Evolutionary conservation across 2,797 vertebrate genomes (phyloP), one percentile per base, ranked within the genome.

Genomic region (Oreochromis grahami): DNA sequence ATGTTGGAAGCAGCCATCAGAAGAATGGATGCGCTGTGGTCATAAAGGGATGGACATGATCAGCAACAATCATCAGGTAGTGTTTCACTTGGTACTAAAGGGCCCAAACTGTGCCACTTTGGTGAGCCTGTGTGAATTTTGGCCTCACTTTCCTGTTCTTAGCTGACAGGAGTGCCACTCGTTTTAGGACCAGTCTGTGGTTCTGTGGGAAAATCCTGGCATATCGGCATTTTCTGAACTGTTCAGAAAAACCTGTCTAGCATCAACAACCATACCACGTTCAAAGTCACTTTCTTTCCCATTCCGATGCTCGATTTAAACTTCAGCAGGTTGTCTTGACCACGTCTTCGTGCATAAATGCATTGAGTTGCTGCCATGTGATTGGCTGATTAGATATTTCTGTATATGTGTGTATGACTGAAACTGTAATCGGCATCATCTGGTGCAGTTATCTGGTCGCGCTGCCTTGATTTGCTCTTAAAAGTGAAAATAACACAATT

Each of bases 381-480:
- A 26, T 70, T 70, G 38, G 5, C 21, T 70, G 65, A 17, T 43
- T 9, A 70, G 38, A 17, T 70, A 70, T 70, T 5, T 63, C 58
- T 36, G 4, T 36, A 63, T 60, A 60, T 12, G 56, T 0, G 10
- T 11, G 38, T 11, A 38, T 11, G 10, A 12, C 2, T n/a, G 0
- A 63, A 63, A 63, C 58, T 13, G 58, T 63, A 63, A 13, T 63
- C 1, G 0, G 8, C 26, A 65, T 14, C 19, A 41, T 2, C 60
- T 65, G 58, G 34, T 15, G 36, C 36, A 41, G 4, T 15, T 15
- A 43, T 43, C 36, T 41, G 60, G 34, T 41, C 21, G 34, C 7
- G 1, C 11, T 65, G 63, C 36, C 36, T 68, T 68, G 8, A 68
- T 15, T 43, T 41, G 36, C 12, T 41, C 63, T 43, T 43, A 24